Conservation (phyloP, 2,797 vertebrate species). For the Pseudomugil gertrudae region DNA sequence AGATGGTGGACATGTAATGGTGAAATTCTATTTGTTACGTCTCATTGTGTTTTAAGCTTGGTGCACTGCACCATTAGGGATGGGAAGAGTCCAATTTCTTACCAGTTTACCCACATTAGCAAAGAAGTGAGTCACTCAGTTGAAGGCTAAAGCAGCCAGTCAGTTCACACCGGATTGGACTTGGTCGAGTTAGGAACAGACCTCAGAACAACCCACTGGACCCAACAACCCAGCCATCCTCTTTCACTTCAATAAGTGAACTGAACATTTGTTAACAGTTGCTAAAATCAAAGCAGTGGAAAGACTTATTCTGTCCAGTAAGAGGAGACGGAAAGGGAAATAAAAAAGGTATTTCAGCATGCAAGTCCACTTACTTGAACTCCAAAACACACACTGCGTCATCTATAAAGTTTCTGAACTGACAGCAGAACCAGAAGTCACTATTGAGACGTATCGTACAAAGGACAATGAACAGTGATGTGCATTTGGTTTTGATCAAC, state of each 20-base stretch:
- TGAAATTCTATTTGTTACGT: constrained; percentile 33
- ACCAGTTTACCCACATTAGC: too few relatives aligned
- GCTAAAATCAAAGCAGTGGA: neutral
- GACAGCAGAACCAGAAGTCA: neutral
- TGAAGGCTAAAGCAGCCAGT: constrained; percentile 52
- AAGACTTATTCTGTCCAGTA: neutral
- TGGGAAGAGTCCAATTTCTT: constrained; percentile 3
- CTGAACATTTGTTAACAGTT: neutral
- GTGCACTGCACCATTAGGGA: neutral
- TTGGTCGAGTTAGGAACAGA: constrained; percentile 26
- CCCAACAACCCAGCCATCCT: neutral
- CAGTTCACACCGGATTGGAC: constrained; percentile 65
- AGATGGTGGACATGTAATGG: constrained; percentile 2
- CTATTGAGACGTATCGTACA: too few relatives aligned
- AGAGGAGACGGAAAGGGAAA: neutral
- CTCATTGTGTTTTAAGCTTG: constrained; percentile 4
- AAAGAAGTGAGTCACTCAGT: constrained; percentile 22
- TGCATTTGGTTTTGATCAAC: too few relatives aligned
- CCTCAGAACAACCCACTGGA: neutral
- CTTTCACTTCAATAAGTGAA: neutral
- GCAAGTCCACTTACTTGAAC: neutral
- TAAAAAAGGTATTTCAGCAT: too few relatives aligned
- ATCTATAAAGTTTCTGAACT: neutral
- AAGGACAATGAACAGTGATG: too few relatives aligned
- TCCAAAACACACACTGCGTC: neutral